phyloP scores from a whole-genome alignment of 2,888 invertebrate genomes.

The Chelonus formosanus region DNA sequence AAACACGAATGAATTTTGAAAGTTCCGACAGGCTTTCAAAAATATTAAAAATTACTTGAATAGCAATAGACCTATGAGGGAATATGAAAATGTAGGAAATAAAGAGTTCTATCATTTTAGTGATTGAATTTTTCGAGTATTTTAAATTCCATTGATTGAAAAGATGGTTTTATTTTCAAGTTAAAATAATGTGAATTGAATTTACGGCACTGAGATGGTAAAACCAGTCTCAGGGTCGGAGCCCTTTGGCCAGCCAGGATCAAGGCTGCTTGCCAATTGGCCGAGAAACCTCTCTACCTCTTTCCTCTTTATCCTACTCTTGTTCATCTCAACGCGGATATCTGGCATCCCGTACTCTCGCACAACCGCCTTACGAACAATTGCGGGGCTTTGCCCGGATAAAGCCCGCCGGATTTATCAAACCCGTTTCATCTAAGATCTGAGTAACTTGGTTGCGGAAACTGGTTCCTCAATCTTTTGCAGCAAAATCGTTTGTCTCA shows the following conservation, averaged over 20 bases:
- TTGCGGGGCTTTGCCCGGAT: conserved; percentile 29
- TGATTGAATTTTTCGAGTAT: no score
- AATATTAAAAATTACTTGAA: no score
- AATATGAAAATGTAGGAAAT: no score
- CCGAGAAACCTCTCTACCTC: conserved; percentile 36
- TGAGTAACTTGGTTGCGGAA: conserved; percentile 16
- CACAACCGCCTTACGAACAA: conserved; percentile 26
- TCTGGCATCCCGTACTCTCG: conserved; percentile 23
- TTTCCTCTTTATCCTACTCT: conserved; percentile 21
- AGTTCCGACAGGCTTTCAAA: no score
- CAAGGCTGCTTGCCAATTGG: conserved; percentile 49
- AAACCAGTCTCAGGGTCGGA: conserved; percentile 48
- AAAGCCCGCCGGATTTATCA: conserved; percentile 32
- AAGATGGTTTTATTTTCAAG: background rate
- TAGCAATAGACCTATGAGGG: no score
- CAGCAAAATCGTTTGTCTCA: conserved; percentile 11
- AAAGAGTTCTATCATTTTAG: no score
- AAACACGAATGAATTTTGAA: no score
- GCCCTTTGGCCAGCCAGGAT: conserved; percentile 46
- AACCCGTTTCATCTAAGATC: conserved; percentile 24
- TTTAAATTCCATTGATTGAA: background rate
- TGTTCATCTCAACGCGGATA: conserved; percentile 13
- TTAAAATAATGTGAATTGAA: background rate
- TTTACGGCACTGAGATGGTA: conserved; percentile 34
- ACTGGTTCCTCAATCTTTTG: conserved; percentile 21